Base-by-base conservation (phyloP, 2,113 vertebrate species). In the Phaethornis superciliosus region DNA sequence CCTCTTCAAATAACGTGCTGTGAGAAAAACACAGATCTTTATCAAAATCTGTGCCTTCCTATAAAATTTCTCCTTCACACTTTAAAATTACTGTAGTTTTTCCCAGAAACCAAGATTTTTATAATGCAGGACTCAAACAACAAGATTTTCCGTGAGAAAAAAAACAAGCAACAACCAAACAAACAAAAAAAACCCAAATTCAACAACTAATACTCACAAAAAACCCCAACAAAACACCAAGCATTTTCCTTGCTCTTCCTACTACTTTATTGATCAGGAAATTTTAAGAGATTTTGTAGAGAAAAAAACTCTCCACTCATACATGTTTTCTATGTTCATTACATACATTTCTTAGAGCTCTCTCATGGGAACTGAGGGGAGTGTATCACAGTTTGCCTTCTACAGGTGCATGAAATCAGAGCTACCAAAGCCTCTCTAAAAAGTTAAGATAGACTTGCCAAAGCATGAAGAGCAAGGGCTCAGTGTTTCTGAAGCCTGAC, bases 321-420 rank as follows among this genome's bases (percentile, higher is more conserved):
- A 7, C 0, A 0, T 15, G 32, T 33, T 72, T 75, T 21, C n/a
- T 46, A 4, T 2, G 3, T 3, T 59, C 24, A 46, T 40, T 37
- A 74, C 40, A n/a, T n/a, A 33, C 4, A 56, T 52, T n/a, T 81
- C 33, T 84, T 87, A 37, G 1, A 78, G 60, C 8, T 54, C 27
- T 26, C 30, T 44, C 32, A 24, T 4, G 13, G 60, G 49, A 72
- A 47, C 19, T 3, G n/a, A 15, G 35, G 10, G 11, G 5, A 67
- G 27, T 7, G 6, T 19, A 44, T 15, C 76, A 60, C 40, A 51
- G 22, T 1, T 6, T 2, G 28, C 28, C 35, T 47, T 44, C 68
- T 55, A 19, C 59, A 89, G 40, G 44, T 68, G 28, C 33, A 33
- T 15, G 63, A 58, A 35, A 68, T 21, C 30, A 78, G 54, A 49